Percentiles rank a stretch among this genome's conserved stretches.
These are phyloP conservation scores for Macrosoma leucophasiata DNA, from an alignment of 2,888 invertebrate genomes.

Conservation along the genomic window DNA sequence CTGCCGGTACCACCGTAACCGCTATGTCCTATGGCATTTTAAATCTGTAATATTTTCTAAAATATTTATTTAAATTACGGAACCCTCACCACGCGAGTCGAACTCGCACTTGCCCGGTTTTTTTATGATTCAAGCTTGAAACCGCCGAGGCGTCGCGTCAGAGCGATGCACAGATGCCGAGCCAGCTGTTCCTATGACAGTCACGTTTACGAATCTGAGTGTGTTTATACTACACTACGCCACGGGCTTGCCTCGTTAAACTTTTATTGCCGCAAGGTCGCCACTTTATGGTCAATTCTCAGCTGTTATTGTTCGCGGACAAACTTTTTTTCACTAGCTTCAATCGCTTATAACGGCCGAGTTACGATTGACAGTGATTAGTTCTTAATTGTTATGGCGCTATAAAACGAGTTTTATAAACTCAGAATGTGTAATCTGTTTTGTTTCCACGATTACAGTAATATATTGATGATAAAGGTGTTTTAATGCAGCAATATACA, in stretches of 20 bases:
- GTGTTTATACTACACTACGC: constrained; percentile 54
- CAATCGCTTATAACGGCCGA: constrained; percentile 56
- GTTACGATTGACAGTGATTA: constrained; percentile 70
- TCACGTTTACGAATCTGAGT: constrained; percentile 63
- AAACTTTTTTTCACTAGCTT: constrained; percentile 58
- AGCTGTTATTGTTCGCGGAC: constrained; percentile 70
- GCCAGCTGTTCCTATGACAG: constrained; percentile 70
- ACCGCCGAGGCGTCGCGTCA: constrained; percentile 26
- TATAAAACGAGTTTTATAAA: constrained; percentile 57
- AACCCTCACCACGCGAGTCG: too few relatives aligned
- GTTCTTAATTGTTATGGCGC: constrained; percentile 62
- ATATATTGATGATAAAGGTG: constrained; percentile 30
- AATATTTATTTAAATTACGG: too few relatives aligned
- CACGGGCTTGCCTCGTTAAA: constrained; percentile 70
- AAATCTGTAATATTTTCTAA: too few relatives aligned
- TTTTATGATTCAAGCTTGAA: constrained; percentile 13
- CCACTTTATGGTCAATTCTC: constrained; percentile 75
- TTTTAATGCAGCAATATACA: constrained; percentile 24
- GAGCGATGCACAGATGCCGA: constrained; percentile 45
- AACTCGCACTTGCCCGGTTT: too few relatives aligned
- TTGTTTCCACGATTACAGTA: constrained; percentile 35
- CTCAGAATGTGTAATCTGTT: constrained; percentile 44
- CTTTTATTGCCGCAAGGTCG: constrained; percentile 76
- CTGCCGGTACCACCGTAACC: too few relatives aligned
- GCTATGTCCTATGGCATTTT: too few relatives aligned